Conservation (phyloP, 2,797 vertebrate genomes). For the Arrhamphus sclerolepis region DNA sequence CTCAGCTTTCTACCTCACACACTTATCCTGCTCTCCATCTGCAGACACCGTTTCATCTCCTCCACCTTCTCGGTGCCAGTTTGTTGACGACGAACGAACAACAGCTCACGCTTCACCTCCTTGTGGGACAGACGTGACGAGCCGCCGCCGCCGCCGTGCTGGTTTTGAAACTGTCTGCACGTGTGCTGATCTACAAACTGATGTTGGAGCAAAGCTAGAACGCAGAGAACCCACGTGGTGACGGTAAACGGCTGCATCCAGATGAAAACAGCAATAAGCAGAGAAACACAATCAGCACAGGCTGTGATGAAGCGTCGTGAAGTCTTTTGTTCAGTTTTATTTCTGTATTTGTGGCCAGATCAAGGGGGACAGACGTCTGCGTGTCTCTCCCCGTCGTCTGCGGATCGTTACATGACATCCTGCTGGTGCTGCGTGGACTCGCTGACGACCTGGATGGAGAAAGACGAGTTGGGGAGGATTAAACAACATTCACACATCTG, state of each 20-base stretch:
- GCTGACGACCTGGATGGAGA: conserved; percentile 85
- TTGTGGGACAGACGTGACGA: no score
- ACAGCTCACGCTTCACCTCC: no score
- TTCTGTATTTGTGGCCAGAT: conserved; percentile 1
- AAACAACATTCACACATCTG: no score
- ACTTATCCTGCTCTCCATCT: no score
- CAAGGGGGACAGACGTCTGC: neutral
- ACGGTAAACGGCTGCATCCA: neutral
- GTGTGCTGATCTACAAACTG: neutral
- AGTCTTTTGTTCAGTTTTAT: conserved; percentile 33
- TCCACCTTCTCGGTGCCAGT: no score
- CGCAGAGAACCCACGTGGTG: neutral
- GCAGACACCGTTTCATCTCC: no score
- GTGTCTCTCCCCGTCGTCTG: conserved; percentile 2
- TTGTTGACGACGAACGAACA: no score
- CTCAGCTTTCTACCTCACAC: no score
- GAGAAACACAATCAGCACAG: conserved; percentile 16
- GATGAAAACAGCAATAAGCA: neutral
- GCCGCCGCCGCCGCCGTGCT: no score
- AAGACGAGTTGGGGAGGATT: neutral
- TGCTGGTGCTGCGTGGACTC: conserved; percentile 94
- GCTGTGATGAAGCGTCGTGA: neutral
- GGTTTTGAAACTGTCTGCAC: no score
- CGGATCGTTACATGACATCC: conserved; percentile 83
- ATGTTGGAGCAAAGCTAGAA: neutral